These are phyloP conservation scores for Ctenicera cuprea DNA, from an alignment of 2,888 invertebrate genomes.

Conservation along the genomic window DNA sequence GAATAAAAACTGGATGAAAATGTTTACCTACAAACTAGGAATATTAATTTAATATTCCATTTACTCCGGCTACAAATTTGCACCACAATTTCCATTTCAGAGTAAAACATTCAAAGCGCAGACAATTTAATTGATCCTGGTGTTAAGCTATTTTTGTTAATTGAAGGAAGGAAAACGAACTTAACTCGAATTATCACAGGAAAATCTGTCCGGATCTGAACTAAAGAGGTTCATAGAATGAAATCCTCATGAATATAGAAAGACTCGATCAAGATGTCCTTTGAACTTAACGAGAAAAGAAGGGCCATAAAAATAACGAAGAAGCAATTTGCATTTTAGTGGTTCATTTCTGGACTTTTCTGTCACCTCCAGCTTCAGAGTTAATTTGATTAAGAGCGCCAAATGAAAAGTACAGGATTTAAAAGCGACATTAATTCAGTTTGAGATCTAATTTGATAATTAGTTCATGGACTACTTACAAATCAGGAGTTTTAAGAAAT, in stretches of 20 bases:
- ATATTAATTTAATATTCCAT: too few relatives aligned
- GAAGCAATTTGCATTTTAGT: slow-evolving; percentile 18
- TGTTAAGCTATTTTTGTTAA: slow-evolving; percentile 11
- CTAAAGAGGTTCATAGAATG: slow-evolving; percentile 6
- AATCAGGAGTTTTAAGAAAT: too few relatives aligned
- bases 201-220: slow-evolving; percentile 9
- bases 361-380: slow-evolving; percentile 12
- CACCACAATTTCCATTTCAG: too few relatives aligned
- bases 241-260: slow-evolving; percentile 40
- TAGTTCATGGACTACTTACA: too few relatives aligned
- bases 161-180: slow-evolving; percentile 8
- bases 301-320: slow-evolving; percentile 26
- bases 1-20: too few relatives aligned
- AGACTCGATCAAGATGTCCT: slow-evolving; percentile 37
- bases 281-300: slow-evolving; percentile 21
- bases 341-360: slow-evolving; percentile 1
- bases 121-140: background rate
- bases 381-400: background rate
- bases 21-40: too few relatives aligned
- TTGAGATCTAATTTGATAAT: too few relatives aligned
- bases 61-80: too few relatives aligned
- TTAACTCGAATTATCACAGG: background rate
- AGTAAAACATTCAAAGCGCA: background rate
- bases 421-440: too few relatives aligned
- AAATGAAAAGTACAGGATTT: background rate